Conservation (phyloP, 2,888 invertebrate genomes). For the Drosophila anomalipes region DNA sequence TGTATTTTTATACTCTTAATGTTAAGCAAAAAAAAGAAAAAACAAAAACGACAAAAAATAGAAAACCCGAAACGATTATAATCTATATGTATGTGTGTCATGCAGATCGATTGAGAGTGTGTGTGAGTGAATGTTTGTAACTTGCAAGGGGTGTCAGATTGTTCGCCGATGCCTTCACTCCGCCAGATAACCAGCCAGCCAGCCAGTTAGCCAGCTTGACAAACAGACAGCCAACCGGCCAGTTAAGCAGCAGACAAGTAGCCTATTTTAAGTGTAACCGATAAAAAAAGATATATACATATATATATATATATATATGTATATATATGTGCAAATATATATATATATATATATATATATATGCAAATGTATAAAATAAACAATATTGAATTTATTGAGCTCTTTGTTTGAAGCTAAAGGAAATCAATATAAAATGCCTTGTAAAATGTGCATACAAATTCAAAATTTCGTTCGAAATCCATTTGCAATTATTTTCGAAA, state of each 20-base stretch:
- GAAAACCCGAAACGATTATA: constrained; percentile 40
- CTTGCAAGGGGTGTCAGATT: constrained; percentile 12
- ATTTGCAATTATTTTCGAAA: constrained; percentile 1
- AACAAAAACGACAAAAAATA: not conserved
- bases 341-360: no score
- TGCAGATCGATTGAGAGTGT: constrained; percentile 14
- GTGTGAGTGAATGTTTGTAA: constrained; percentile 21
- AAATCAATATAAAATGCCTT: constrained; percentile 23
- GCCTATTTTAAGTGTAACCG: constrained; percentile 36
- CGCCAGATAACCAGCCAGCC: constrained; percentile 20
- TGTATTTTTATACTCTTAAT: constrained; percentile 76
- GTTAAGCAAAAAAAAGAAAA: constrained; percentile 50
- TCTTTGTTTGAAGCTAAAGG: not conserved
- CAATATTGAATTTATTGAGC: constrained; percentile 26
- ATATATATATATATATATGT: not conserved
- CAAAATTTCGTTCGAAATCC: constrained; percentile 9
- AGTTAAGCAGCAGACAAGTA: constrained; percentile 32
- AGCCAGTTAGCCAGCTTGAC: not conserved
- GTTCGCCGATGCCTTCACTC: constrained; percentile 33
- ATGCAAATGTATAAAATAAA: constrained; percentile 21
- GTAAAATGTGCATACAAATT: constrained; percentile 7
- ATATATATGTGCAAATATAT: not conserved
- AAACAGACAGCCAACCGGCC: constrained; percentile 5
- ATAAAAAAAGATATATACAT: not conserved
- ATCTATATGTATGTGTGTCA: constrained; percentile 20